Evolutionary conservation across 2,888 invertebrate species (phyloP).

Genomic region (Tetrapedia diversipes): DNA sequence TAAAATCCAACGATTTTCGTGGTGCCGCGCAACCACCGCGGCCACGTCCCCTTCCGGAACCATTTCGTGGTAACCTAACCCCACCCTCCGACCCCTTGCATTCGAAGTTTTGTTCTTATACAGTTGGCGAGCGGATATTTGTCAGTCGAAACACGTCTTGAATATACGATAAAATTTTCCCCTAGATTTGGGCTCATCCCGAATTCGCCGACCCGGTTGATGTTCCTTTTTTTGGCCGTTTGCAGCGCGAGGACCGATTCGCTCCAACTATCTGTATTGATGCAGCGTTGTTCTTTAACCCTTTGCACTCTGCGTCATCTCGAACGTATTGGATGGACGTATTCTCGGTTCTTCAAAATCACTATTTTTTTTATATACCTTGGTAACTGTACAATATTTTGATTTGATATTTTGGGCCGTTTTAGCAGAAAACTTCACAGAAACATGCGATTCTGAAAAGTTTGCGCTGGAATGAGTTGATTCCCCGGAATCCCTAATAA

Average conservation of each 20-base stretch:
- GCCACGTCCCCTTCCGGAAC: conserved; percentile 48
- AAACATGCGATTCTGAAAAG: no score
- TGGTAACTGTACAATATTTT: no score
- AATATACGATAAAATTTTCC: conserved; percentile 81
- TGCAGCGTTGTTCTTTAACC: background rate
- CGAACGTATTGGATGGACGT: no score
- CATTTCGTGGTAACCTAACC: conserved; percentile 2
- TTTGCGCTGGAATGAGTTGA: no score
- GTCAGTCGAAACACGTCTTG: conserved; percentile 79
- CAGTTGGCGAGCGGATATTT: conserved; percentile 62
- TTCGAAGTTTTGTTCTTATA: conserved; percentile 44
- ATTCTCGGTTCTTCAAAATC: no score
- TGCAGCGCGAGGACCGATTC: background rate
- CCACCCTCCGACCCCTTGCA: conserved; percentile 29
- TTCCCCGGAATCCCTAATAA: no score
- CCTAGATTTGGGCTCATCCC: conserved; percentile 72
- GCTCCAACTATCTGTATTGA: background rate
- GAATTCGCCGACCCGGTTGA: conserved; percentile 11
- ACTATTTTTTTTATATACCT: no score
- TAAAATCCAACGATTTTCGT: conserved; percentile 71
- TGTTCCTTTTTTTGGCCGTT: background rate
- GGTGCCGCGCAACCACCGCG: conserved; percentile 49
- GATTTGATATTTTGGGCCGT: no score
- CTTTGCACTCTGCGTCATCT: no score
- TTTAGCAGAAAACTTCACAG: no score